phyloP scores from a whole-genome alignment of 2,797 vertebrate species.

The Pteropus rufus region DNA sequence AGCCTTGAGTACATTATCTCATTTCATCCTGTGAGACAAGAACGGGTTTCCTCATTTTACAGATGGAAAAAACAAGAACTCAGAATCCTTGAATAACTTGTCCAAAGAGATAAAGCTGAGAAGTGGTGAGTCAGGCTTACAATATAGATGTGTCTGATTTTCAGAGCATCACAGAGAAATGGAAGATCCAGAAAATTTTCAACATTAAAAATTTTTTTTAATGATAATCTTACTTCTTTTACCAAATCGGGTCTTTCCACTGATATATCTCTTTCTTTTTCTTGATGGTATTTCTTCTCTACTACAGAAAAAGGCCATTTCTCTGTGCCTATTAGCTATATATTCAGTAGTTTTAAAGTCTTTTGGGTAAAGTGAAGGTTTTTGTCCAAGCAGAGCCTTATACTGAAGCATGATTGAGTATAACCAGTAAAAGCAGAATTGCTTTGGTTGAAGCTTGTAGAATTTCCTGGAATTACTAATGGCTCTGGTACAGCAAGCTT shows the following conservation, averaged over 20 bases:
- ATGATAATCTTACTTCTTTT: background rate
- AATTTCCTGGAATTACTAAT: slow-evolving; percentile 46
- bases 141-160: background rate
- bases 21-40: background rate
- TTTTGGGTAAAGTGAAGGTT: background rate
- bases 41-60: background rate
- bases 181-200: background rate
- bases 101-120: background rate
- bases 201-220: background rate
- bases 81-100: background rate
- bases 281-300: background rate
- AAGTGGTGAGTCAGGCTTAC: background rate
- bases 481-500: background rate
- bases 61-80: background rate
- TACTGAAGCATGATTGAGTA: background rate
- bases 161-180: background rate
- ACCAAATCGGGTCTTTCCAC: background rate
- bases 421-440: background rate
- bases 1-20: background rate
- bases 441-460: background rate
- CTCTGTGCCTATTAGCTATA: background rate
- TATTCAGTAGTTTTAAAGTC: slow-evolving; percentile 6
- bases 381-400: background rate
- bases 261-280: background rate
- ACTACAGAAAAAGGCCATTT: background rate